Percentiles rank a stretch among this genome's conserved stretches.
Evolutionary conservation across 2,888 invertebrate species (phyloP).

Genomic region (Synanthedon formicaeformis): DNA sequence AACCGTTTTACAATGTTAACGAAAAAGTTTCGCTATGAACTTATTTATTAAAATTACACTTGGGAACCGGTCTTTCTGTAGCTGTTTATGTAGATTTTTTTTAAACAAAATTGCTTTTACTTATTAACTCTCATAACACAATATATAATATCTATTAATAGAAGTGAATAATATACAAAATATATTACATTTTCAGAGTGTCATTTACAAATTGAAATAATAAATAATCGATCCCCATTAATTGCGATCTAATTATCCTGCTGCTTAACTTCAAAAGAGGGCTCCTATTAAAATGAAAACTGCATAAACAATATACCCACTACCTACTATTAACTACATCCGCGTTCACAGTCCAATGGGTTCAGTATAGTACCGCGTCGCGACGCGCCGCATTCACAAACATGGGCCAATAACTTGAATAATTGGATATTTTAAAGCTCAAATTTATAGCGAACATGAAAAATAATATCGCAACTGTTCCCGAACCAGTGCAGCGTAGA

Average conservation of each 20-base stretch:
- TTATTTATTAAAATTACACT: no score
- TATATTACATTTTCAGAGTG: no score
- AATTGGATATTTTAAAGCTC: conserved; percentile 24
- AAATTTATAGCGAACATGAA: conserved; percentile 6
- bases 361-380: background rate
- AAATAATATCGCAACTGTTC: conserved; percentile 2
- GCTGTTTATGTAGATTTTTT: no score
- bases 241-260: background rate
- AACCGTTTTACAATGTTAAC: background rate
- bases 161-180: no score
- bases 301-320: background rate
- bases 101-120: no score
- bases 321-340: no score
- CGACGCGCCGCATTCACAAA: conserved; percentile 1
- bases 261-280: background rate
- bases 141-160: no score
- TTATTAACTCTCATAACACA: no score
- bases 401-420: conserved; percentile 26
- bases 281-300: background rate
- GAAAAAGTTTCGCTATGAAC: background rate
- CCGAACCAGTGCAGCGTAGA: conserved; percentile 1
- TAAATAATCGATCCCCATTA: no score
- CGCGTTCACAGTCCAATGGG: background rate
- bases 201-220: no score
- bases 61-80: no score